Evolutionary conservation across 2,888 invertebrate genomes (phyloP).

Genomic region (Erpobdella octoculata): DNA sequence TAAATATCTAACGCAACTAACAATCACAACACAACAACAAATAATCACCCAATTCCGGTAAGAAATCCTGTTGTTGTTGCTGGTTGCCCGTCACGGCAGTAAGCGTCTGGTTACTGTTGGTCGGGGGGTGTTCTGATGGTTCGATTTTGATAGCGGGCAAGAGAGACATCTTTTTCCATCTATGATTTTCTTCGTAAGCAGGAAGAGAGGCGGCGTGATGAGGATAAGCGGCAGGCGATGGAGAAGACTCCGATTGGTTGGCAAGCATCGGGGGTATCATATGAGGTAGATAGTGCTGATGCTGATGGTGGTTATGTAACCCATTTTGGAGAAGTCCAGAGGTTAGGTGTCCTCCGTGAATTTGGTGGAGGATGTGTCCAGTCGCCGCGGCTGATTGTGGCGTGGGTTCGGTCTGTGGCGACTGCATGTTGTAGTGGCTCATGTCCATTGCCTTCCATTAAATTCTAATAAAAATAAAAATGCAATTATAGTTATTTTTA

Average conservation of each 20-base stretch:
- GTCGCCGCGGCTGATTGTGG: background rate
- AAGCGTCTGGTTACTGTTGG: background rate
- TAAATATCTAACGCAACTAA: background rate
- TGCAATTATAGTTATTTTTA: too few relatives aligned
- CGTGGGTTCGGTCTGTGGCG: background rate
- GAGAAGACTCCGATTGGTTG: too few relatives aligned
- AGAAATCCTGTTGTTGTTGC: background rate
- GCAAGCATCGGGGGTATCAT: background rate
- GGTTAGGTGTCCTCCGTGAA: too few relatives aligned
- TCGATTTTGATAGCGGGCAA: background rate
- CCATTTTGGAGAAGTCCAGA: background rate
- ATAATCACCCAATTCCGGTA: background rate
- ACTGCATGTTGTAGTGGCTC: background rate
- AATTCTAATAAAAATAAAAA: background rate
- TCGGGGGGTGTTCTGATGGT: background rate
- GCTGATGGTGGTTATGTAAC: background rate
- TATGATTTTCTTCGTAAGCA: background rate
- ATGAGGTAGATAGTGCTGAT: background rate
- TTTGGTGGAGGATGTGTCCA: background rate
- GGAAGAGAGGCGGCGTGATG: background rate
- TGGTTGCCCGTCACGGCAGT: background rate
- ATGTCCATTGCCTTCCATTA: constrained; percentile 3
- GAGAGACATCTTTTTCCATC: background rate
- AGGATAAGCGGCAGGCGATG: background rate
- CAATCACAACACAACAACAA: background rate